Evolutionary conservation across 1,140 invertebrate species (phyloP), one percentile per base, ranked within the genome.

Genomic region (Octopus bimaculoides): DNA sequence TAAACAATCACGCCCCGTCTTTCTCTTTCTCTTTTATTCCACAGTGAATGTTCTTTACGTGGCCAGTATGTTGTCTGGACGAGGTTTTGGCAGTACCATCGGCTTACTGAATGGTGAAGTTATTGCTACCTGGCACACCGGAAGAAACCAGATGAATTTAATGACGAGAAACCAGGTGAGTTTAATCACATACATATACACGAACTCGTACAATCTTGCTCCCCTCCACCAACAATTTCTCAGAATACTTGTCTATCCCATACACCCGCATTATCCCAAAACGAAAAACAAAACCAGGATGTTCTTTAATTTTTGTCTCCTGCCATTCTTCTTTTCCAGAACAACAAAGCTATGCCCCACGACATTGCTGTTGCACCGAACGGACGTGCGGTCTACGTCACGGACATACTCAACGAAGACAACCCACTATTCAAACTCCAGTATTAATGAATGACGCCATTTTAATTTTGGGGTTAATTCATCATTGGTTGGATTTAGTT

Each of bases 301-400:
- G 4, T 61, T 12, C 17, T 61, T 61, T 61, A 61, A 12, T 61
- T 17, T 61, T 61, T 61, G 17, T 61, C 17, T 61, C 17, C 17
- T 61, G 56, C 56, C 4, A 61, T 12, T 61, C 56, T 12, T 12
- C 9, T 61, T 9, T 61, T 61, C 56, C 66, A 71, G 66, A 9
- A 20, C 7, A 20, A 71, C 5, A 14, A 20, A n/a, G 20, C 74
- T 52, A 12, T 75, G 20, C 74, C 74, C 12, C 74, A 75, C 26
- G 74, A 26, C 52, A 7, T 75, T 20, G 74, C 74, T 26, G 74
- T 75, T 17, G 26, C 74, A 12, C 74, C 74, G 12, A 53, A 75
- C 17, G 74, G 74, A n/a, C 74, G 41, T 17, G 26, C 74, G 5
- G 74, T 75, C 52, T 75, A 75, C 52, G 74, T 75, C 41, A 52